These are phyloP conservation scores for Garrulus glandarius DNA, from an alignment of 2,797 vertebrate genomes.

Conservation along the genomic window DNA sequence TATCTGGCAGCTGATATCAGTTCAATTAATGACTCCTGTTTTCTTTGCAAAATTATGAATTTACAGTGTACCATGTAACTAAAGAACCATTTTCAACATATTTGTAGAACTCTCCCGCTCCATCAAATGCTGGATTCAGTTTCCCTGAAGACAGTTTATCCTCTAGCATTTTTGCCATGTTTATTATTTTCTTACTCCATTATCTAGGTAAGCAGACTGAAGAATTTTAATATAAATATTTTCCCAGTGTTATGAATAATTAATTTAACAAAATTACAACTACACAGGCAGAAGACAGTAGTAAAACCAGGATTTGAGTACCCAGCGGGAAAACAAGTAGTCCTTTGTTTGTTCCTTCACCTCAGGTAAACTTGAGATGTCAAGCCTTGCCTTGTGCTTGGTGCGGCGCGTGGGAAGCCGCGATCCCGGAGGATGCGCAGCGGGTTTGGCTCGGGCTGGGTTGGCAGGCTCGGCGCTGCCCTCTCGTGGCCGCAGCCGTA, in stretches of 20 bases:
- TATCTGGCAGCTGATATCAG: background rate
- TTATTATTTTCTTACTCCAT: background rate
- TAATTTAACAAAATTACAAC: background rate
- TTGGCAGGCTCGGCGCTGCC: conserved; percentile 13
- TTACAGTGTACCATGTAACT: background rate
- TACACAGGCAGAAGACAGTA: background rate
- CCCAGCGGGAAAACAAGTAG: background rate
- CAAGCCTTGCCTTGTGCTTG: background rate
- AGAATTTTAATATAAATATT: background rate
- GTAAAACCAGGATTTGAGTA: background rate
- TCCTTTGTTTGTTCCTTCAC: background rate
- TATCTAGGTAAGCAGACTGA: background rate
- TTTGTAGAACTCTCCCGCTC: background rate
- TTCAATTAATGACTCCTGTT: background rate
- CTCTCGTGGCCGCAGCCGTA: background rate
- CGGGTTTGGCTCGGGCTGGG: background rate
- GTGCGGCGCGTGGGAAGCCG: background rate
- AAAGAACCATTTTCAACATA: background rate
- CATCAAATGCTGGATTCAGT: background rate
- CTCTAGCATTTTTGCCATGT: background rate
- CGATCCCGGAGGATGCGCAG: background rate
- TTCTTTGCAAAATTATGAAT: background rate
- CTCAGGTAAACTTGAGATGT: background rate
- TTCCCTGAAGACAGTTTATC: background rate
- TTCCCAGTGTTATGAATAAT: background rate